Evolutionary conservation across 1,140 invertebrate genomes (phyloP), one percentile per base, ranked within the genome.

Genomic region (Zaprionus camerounensis): DNA sequence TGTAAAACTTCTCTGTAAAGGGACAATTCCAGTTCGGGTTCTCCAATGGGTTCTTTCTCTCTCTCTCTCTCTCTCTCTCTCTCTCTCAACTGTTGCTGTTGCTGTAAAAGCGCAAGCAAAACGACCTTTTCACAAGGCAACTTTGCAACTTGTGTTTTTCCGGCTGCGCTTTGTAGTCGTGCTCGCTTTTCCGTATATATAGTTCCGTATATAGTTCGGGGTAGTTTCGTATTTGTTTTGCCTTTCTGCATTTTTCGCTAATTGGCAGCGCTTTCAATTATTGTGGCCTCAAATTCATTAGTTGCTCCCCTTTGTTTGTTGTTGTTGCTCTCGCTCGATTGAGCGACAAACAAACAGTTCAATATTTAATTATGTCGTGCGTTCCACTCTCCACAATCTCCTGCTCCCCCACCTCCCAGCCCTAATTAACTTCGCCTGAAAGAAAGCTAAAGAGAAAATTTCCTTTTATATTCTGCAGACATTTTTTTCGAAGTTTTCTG

Each of bases 251-350:
- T 56, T 67, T 74, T 67, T 56, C 57, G 64, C 71, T 74, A 74
- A 74, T 74, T 74, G 71, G 71, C 71, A 68, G 64, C 61, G 64
- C 53, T 74, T 74, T 67, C 71, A 74, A 74, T 74, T 74, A 74
- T 74, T 67, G 58, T 72, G 62, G 36, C 51, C 71, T 62, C 71
- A 66, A 72, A 72, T 66, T 66, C 71, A 51, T 59, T 66, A 66
- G 46, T 51, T 51, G 46, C 3, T 12, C 20, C 20, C 46, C 46
- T 24, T 51, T 24, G 46, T 41, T 7, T 6, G 5, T 41, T n/a
- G 15, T 41, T n/a, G 15, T 17, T 59, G 38, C 55, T 24, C 26
- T 41, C 44, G 62, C 55, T 22, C 67, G 53, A 61, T 63, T 62
- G 58, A 24, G 57, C 58, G 31, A 63, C 58, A 70, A 70, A 70